Percentiles rank a stretch among this genome's conserved stretches.
Conservation (phyloP, 2,888 invertebrate species). For the Abscondita cerata region DNA sequence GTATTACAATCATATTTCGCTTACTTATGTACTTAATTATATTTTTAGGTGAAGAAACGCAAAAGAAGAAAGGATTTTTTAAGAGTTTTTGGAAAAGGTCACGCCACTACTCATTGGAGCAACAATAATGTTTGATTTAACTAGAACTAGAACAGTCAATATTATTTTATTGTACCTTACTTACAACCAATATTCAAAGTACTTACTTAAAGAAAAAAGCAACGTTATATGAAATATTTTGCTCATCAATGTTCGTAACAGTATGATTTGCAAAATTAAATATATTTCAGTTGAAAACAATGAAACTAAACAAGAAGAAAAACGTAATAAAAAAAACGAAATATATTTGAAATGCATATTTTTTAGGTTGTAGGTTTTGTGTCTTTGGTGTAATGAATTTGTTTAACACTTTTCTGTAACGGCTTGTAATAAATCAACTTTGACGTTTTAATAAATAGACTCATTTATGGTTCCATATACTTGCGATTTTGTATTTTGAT, state of each 20-base stretch:
- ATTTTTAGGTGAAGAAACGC: constrained; percentile 71
- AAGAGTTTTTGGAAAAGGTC: constrained; percentile 89
- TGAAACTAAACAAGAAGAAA: neutral
- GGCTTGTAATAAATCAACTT: too few relatives aligned
- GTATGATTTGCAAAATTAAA: neutral
- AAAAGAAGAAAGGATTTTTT: constrained; percentile 88
- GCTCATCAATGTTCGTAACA: too few relatives aligned
- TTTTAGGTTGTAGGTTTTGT: constrained; percentile 15
- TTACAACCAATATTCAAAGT: too few relatives aligned
- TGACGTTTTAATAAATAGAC: too few relatives aligned
- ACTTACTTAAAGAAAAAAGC: too few relatives aligned
- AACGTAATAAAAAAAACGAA: neutral
- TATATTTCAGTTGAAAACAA: neutral
- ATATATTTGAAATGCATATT: constrained; percentile 1
- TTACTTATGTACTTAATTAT: too few relatives aligned
- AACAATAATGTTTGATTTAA: constrained; percentile 66
- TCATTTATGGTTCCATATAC: too few relatives aligned
- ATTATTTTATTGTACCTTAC: too few relatives aligned
- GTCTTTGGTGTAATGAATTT: constrained; percentile 9
- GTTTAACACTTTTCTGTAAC: neutral
- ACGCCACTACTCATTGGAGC: constrained; percentile 85
- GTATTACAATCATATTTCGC: too few relatives aligned
- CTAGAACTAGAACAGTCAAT: too few relatives aligned
- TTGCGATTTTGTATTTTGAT: neutral
- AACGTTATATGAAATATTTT: too few relatives aligned